Evolutionary conservation across 2,797 vertebrate species (phyloP), one percentile per base, ranked within the genome.

Genomic region (Rhinatrema bivittatum): DNA sequence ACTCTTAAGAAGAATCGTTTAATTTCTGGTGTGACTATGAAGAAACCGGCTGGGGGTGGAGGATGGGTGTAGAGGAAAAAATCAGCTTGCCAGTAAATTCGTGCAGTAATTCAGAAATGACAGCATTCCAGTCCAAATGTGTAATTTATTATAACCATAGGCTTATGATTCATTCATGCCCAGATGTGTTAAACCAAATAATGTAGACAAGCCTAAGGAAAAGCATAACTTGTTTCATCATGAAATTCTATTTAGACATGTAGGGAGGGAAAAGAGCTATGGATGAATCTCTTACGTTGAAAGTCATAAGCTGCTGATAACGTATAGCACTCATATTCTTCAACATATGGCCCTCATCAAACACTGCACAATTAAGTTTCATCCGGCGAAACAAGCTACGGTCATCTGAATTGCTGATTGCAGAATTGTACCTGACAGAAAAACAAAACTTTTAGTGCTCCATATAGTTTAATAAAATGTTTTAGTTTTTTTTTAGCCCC

Each of bases 331-430:
- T 91, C 95, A 99, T 99, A 56, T 98, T 99, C 76, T 99, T 99
- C 48, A 99, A 76, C 95, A 98, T 95, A 53, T 98, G 96, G 25
- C 94, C 96, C 72, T 99, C 96, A 58, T 99, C 95, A 58, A 98
- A 99, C 45, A 99, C 71, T 2, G 96, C 92, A 21, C 91, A 97
- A 54, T 84, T 81, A 37, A 98, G 73, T 32, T 56, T 83, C 36
- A 99, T 56, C 22, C 76, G 89, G n/a, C 89, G 87, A 64, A 99
- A 99, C 7, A 99, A 81, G 46, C 86, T 76, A 12, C 95, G 88
- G 60, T 99, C 96, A 5, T 60, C 79, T 5, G 89, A 75, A 32
- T 88, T 94, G 54, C 94, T 93, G 32, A 93, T 91, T 25, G 90
- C 87, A 59, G 87, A 78, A 57, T 85, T 94, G 58, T 99, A 98